Base-by-base conservation (phyloP, 1,140 invertebrate genomes). In the Drosophila pallidifrons region DNA sequence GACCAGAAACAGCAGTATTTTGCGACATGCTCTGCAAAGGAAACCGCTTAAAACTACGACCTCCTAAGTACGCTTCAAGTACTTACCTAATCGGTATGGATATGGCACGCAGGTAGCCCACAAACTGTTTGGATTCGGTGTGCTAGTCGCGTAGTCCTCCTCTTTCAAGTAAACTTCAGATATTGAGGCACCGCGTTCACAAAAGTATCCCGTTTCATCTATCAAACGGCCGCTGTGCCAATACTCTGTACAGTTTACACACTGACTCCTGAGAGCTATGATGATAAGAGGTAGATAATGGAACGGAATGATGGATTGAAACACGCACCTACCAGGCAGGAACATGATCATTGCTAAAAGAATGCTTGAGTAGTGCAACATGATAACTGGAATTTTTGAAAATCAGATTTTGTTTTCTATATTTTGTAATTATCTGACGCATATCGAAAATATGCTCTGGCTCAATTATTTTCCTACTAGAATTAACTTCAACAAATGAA, bases 1-100 rank as follows among this genome's bases (percentile, higher is more conserved):
- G 81, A 82, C 32, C 57, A 82, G 4, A 82, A 46, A 41, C 81
- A 82, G 13, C 81, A 82, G 4, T 35, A 52, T 1, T 28, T 75
- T 68, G 49, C 11, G 13, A 20, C 7, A 10, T 10, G 4, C n/a
- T 43, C 41, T 43, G 3, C 11, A 43, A 13, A 43, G 1, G 3
- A 13, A 43, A 43, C 3, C 1, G 5, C 1, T 43, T 43, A 43
- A 5, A 13, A 13, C 3, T 5, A 13, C 41, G 41, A n/a, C 7
- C 41, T n/a, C 41, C 13, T 4, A 43, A 43, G 11, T 38, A n/a
- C 41, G 7, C 11, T 41, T 41, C 10, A 3, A 5, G 13, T 4
- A 43, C n/a, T 4, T 35, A 82, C 81, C 13, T 11, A 75, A 10
- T 0, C 1, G 0, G 3, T 13, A 54, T 1, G 65, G 51, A 30